These are phyloP conservation scores for Tetramorium simillimum DNA, from an alignment of 1,140 invertebrate species.

Conservation along the genomic window DNA sequence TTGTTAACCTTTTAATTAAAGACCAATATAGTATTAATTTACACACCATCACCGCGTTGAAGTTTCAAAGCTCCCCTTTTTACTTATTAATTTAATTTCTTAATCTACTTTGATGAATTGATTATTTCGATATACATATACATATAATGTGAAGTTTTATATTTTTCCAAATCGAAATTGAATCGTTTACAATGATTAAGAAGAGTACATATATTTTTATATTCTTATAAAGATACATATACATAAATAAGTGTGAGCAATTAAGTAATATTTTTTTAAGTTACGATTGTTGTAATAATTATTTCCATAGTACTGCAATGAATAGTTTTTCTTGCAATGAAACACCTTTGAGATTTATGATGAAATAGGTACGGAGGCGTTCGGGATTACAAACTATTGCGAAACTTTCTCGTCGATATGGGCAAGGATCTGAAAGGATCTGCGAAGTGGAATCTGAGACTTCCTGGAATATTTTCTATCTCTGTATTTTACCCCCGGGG, in stretches of 20 bases:
- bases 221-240: not conserved
- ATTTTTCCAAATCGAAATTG: not conserved
- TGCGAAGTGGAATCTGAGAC: not conserved
- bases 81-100: not conserved
- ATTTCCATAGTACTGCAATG: not conserved
- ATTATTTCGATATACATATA: not conserved
- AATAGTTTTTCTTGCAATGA: not conserved
- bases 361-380: not conserved
- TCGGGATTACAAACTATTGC: not conserved
- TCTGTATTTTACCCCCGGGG: not conserved
- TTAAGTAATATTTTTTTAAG: not conserved
- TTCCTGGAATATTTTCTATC: not conserved
- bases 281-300: not conserved
- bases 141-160: not conserved
- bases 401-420: constrained; percentile 23
- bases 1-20: too few species aligned
- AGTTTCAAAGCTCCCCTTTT: too few species aligned
- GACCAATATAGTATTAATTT: too few species aligned
- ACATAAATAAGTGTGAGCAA: not conserved
- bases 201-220: not conserved
- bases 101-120: not conserved
- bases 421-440: not conserved
- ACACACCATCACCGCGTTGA: too few species aligned
- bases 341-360: not conserved
- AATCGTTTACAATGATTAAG: not conserved